These are phyloP conservation scores for Pseudoips prasinana DNA, from an alignment of 2,888 invertebrate species.

Conservation along the genomic window DNA sequence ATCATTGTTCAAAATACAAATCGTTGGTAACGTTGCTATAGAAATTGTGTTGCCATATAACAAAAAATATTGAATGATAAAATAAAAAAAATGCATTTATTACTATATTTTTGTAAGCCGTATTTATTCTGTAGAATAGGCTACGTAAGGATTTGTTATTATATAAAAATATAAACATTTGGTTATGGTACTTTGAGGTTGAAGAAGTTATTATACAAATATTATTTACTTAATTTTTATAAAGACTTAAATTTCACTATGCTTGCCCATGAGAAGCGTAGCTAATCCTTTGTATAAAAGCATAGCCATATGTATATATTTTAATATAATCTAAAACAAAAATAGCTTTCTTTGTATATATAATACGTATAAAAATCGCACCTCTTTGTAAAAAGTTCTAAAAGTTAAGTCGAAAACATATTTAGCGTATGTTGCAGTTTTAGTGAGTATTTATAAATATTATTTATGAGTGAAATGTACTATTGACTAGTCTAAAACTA, in stretches of 20 bases:
- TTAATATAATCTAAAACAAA: constrained; percentile 15
- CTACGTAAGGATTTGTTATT: constrained; percentile 7
- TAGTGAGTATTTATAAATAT: constrained; percentile 8
- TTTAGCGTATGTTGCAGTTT: constrained; percentile 7
- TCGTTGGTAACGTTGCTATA: constrained; percentile 14
- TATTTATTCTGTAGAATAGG: constrained; percentile 36
- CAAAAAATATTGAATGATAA: constrained; percentile 30
- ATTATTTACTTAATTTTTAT: too few relatives aligned
- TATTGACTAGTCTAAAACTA: too few relatives aligned
- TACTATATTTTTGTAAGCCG: constrained; percentile 62
- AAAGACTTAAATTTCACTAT: too few relatives aligned
- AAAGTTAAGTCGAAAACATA: constrained; percentile 16
- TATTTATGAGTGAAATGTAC: constrained; percentile 3
- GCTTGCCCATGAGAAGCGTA: too few relatives aligned
- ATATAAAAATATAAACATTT: constrained; percentile 18
- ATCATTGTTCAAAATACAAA: constrained; percentile 9
- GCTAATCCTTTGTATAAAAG: constrained; percentile 15
- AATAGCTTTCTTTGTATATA: constrained; percentile 27
- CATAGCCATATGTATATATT: constrained; percentile 18
- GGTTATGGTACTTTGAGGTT: constrained; percentile 12
- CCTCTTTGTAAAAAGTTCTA: constrained; percentile 20
- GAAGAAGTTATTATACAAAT: not conserved
- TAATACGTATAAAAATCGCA: constrained; percentile 11
- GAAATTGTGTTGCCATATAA: constrained; percentile 15
- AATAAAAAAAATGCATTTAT: constrained; percentile 58